Conservation (phyloP, 2,113 vertebrate genomes). For the Malurus elegans region DNA sequence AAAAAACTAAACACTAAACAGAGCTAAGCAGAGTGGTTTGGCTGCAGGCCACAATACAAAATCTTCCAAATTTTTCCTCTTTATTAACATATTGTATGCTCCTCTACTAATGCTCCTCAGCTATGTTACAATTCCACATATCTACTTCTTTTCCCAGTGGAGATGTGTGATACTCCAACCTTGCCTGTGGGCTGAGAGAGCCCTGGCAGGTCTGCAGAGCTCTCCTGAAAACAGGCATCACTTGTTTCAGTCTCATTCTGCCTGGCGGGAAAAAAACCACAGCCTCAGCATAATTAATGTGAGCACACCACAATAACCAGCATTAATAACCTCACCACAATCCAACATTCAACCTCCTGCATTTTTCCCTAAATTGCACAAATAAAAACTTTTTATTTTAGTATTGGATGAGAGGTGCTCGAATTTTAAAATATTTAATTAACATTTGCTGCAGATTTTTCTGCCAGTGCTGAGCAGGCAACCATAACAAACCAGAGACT, state of each 20-base stretch:
- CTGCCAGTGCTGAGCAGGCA: not conserved
- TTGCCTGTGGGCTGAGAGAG: not conserved
- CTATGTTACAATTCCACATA: too few species aligned
- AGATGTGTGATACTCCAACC: not conserved
- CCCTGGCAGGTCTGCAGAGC: not conserved
- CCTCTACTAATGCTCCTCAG: not conserved
- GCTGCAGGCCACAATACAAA: not conserved
- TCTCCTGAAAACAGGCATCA: not conserved
- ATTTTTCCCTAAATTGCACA: not conserved
- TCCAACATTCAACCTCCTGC: not conserved
- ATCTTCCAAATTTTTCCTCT: not conserved
- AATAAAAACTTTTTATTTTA: not conserved
- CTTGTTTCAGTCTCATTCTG: not conserved
- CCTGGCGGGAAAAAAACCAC: not conserved
- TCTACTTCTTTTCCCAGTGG: not conserved
- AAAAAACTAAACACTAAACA: not conserved
- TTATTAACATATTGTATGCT: not conserved
- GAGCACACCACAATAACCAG: not conserved
- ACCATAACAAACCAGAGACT: not conserved
- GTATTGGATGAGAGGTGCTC: not conserved
- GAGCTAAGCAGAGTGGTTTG: not conserved
- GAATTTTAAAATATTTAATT: not conserved
- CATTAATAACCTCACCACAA: not conserved
- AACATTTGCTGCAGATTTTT: not conserved
- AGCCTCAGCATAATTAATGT: not conserved